Evolutionary conservation across 2,113 vertebrate species (phyloP), one percentile per base, ranked within the genome.

Genomic region (Syngnathus scovelli): DNA sequence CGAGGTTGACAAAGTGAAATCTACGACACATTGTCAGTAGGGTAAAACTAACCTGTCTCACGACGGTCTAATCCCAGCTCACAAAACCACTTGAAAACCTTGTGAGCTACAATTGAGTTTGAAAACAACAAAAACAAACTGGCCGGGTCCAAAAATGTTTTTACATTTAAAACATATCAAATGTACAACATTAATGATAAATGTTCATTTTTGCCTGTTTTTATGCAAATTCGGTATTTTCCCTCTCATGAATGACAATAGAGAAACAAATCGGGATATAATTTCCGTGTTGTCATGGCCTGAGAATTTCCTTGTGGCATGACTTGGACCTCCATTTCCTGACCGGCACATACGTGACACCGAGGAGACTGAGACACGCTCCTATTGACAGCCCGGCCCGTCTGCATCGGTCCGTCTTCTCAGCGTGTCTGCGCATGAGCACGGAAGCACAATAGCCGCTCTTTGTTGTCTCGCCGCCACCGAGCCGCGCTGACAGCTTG

Each of bases 401-500:
- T 21, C 51, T 11, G 5, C 12, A 11, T 55, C 36, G 58, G 18
- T 18, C 36, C 8, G 18, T 46, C 7, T 19, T 64, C 68, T 78
- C 13, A 4, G 46, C 44, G 62, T 33, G 62, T 5, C 5, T 48
- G 62, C 21, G 15, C 62, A 33, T 21, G 23, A 27, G 69, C 46
- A 41, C 0, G n/a, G 75, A 66, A 69, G 72, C 69, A 89, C 84
- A 87, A 89, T 85, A 84, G 84, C 58, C 5, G 63, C 71, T 72
- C 85, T 88, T 84, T 89, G 88, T 83, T 84, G 74, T 83, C 69
- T 1, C 33, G 78, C 75, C 72, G 76, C 61, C 52, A 79, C 55
- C 37, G 27, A 82, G 78, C 74, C 67, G 71, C 69, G 84, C 77
- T 77, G 85, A 85, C 85, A 84, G 85, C 18, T 16, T 79, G 78